Conservation (phyloP, 2,888 invertebrate species). For the Epinotia ramella region DNA sequence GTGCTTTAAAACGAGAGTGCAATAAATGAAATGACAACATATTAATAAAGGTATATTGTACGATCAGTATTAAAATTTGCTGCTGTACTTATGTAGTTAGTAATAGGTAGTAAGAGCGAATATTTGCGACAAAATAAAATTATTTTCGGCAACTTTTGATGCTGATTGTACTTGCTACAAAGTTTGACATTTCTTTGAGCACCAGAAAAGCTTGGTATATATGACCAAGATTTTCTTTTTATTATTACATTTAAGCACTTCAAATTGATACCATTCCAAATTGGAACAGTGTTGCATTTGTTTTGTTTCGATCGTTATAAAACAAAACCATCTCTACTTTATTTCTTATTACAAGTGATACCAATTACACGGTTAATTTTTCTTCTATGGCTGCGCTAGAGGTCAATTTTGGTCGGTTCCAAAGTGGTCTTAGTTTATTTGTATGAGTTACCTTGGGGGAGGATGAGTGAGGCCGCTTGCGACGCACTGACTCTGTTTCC, state of each 20-base stretch:
- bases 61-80: background rate
- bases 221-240: no score
- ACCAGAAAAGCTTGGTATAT: no score
- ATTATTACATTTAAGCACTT: no score
- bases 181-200: no score
- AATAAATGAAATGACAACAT: background rate
- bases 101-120: background rate
- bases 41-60: background rate
- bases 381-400: no score
- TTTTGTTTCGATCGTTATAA: no score
- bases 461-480: constrained; percentile 88
- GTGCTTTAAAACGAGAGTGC: constrained; percentile 17
- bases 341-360: no score
- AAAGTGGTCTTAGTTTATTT: background rate
- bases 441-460: constrained; percentile 71
- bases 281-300: no score
- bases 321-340: no score
- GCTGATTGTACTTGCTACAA: background rate
- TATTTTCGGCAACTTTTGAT: background rate
- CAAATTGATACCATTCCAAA: no score
- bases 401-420: background rate
- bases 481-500: constrained; percentile 94
- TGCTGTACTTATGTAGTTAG: background rate
- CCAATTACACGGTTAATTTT: no score
- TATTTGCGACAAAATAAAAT: background rate